Base-by-base conservation (phyloP, 2,888 invertebrate genomes). In the Eupeodes luniger region DNA sequence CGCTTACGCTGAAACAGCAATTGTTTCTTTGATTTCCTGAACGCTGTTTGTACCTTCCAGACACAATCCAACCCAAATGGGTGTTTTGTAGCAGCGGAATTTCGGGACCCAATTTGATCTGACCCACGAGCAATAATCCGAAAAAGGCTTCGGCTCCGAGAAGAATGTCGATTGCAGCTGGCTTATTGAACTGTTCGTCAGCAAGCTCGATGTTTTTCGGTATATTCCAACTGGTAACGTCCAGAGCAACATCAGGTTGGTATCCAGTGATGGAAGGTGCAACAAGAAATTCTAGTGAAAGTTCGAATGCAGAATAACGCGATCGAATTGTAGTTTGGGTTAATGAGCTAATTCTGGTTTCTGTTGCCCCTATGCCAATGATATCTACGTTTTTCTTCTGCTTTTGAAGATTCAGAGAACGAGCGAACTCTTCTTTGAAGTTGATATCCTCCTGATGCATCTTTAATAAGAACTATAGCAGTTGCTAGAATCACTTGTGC, bases 171-270 rank as follows among this genome's bases (percentile, higher is more conserved):
- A 69, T 69, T 36, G 7, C 7, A n/a, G 51, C 27, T 11, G 53
- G 53, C 19, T 55, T 10, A 34, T 69, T 16, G 19, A 69, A 55
- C 5, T 19, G 0, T 53, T 62, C 55, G 19, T 70, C 69, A 7
- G 81, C 76, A 11, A 76, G 19, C 16, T 70, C 62, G 16, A 81
- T 70, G n/a, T 75, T 64, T 5, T 67, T 61, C 5, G 74, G 74
- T n/a, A 81, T 47, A 19, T 74, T 74, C 59, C 59, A 74, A 47
- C 10, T 27, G 6, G 36, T 16, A 9, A 74, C 51, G 3, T 44
- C 40, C 3, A 81, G 12, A 19, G 62, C 44, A 19, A 40, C 16
- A 44, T 59, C 74, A 10, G 74, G 47, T 67, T 74, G 59, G 49
- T 74, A 74, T 9, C 66, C 74, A 9, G 74, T 81, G n/a, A 66